phyloP scores from a whole-genome alignment of 2,888 invertebrate species.

The Cremastinae sp. region DNA sequence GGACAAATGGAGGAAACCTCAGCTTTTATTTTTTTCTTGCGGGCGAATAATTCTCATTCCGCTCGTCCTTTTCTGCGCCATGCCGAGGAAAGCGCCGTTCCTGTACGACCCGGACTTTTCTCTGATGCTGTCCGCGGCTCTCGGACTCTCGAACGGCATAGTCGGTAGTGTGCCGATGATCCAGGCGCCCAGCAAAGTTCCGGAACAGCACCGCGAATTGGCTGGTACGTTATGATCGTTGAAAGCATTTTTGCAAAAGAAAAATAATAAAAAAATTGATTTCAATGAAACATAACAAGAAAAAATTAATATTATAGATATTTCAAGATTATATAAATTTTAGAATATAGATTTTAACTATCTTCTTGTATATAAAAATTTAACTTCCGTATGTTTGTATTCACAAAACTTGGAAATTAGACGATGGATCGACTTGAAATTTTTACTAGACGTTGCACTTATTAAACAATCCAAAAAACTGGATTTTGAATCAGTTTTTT shows the following conservation, averaged over 20 bases:
- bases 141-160: conserved; percentile 93
- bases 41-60: conserved; percentile 90
- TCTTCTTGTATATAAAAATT: too few relatives aligned
- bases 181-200: conserved; percentile 92
- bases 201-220: conserved; percentile 92
- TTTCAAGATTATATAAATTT: too few relatives aligned
- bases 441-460: too few relatives aligned
- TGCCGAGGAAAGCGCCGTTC: conserved; percentile 88
- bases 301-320: too few relatives aligned
- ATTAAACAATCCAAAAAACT: too few relatives aligned
- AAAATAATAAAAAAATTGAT: too few relatives aligned
- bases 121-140: conserved; percentile 84
- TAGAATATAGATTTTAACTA: too few relatives aligned
- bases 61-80: conserved; percentile 90
- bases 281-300: too few relatives aligned
- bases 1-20: conserved; percentile 91
- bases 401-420: too few relatives aligned
- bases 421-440: too few relatives aligned
- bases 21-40: conserved; percentile 88
- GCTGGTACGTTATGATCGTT: conserved; percentile 84
- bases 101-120: conserved; percentile 86
- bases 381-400: too few relatives aligned
- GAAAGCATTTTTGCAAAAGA: not conserved
- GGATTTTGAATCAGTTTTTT: too few relatives aligned
- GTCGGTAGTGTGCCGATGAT: conserved; percentile 97